These are phyloP conservation scores for Antrozous pallidus DNA, from an alignment of 2,797 vertebrate genomes.

Conservation along the genomic window DNA sequence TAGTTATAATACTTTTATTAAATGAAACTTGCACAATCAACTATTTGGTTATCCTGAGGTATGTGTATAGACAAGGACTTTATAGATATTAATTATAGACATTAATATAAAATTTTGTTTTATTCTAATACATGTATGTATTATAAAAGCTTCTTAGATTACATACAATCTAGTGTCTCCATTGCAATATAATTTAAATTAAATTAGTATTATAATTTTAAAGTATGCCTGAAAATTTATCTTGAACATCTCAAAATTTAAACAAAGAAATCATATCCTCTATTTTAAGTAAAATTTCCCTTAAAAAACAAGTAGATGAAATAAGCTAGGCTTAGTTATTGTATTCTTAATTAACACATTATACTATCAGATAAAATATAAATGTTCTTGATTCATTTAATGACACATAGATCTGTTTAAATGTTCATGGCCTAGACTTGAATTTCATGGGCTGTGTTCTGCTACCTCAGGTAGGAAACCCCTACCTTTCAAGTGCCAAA, in stretches of 20 bases:
- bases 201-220: constrained; percentile 11
- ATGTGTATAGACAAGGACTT: neutral
- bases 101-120: neutral
- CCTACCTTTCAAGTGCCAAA: neutral
- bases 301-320: constrained; percentile 3
- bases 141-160: constrained; percentile 28
- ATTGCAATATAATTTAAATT: constrained; percentile 11
- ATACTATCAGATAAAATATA: neutral
- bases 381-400: constrained; percentile 4
- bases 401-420: neutral
- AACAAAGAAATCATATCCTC: constrained; percentile 40
- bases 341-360: neutral
- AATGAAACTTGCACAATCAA: neutral
- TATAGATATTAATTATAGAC: neutral
- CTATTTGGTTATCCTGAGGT: constrained; percentile 5
- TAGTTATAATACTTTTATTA: neutral
- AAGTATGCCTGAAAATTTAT: neutral
- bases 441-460: neutral
- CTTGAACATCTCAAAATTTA: constrained; percentile 34
- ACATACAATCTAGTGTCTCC: neutral
- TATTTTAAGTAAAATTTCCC: constrained; percentile 45
- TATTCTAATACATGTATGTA: neutral
- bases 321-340: neutral
- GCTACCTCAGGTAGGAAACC: constrained; percentile 38
- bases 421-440: neutral